phyloP scores from a whole-genome alignment of 1,140 invertebrate genomes.

The fruit fly (Drosophila melanogaster) region DNA sequence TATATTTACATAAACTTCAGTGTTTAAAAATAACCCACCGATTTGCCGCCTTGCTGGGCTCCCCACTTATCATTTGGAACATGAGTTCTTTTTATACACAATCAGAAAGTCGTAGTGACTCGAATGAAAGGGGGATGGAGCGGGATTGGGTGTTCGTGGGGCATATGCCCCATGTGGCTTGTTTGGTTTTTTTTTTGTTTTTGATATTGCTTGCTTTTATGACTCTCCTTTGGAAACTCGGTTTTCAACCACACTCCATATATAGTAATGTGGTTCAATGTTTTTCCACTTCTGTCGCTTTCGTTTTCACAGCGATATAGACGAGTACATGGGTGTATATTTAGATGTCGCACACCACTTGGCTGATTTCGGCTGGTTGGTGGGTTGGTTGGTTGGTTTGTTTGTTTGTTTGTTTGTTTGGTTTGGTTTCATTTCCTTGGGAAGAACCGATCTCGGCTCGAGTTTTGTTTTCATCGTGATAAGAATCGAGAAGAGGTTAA shows the following conservation, averaged over 20 bases:
- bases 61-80: conserved; percentile 71
- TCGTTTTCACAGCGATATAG: conserved; percentile 27
- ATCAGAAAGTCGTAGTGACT: conserved; percentile 23
- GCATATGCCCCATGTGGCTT: conserved; percentile 31
- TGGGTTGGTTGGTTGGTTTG: background rate
- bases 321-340: conserved; percentile 5
- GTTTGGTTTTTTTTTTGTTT: conserved; percentile 21
- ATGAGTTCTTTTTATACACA: conserved; percentile 59
- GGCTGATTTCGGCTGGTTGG: conserved; percentile 12
- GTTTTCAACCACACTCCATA: conserved; percentile 41
- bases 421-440: conserved; percentile 16
- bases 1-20: conserved; percentile 83
- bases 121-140: background rate
- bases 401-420: conserved; percentile 11
- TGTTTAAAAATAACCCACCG: conserved; percentile 74
- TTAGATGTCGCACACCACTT: conserved; percentile 13
- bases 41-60: conserved; percentile 15
- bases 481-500: conserved; percentile 12
- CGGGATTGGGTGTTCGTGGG: background rate
- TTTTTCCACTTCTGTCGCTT: conserved; percentile 48
- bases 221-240: conserved; percentile 34
- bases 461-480: background rate
- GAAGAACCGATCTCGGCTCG: conserved; percentile 1
- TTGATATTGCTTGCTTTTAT: conserved; percentile 43
- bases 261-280: conserved; percentile 63